phyloP scores from a whole-genome alignment of 2,797 vertebrate species.

The Paratrypauchen microcephalus region DNA sequence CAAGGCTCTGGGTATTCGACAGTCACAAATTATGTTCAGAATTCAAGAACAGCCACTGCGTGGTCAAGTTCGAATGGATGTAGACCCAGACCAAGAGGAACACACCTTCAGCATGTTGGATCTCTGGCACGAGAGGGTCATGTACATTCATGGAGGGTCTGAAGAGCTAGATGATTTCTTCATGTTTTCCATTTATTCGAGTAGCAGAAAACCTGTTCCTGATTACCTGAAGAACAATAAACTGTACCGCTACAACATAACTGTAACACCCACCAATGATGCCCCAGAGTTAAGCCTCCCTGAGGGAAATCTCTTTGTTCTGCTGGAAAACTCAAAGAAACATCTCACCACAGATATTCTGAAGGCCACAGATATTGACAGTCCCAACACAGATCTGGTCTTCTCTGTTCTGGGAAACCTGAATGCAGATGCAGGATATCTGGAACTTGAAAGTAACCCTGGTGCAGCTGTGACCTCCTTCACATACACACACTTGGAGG shows the following conservation, averaged over 20 bases:
- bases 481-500: constrained; percentile 78
- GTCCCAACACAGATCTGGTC: constrained; percentile 69
- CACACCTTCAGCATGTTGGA: constrained; percentile 87
- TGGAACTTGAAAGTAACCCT: constrained; percentile 80
- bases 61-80: constrained; percentile 83
- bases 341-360: constrained; percentile 76
- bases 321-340: constrained; percentile 89
- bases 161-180: constrained; percentile 85
- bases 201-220: constrained; percentile 78
- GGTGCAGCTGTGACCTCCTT: constrained; percentile 80
- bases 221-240: constrained; percentile 76
- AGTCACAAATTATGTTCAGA: constrained; percentile 86
- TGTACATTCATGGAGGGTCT: constrained; percentile 88
- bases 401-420: constrained; percentile 87
- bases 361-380: constrained; percentile 84
- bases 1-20: constrained; percentile 81
- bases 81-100: constrained; percentile 73
- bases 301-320: constrained; percentile 83
- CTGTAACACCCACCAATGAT: constrained; percentile 85
- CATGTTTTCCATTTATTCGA: constrained; percentile 82
- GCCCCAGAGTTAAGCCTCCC: constrained; percentile 85
- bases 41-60: constrained; percentile 79
- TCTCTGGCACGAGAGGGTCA: constrained; percentile 82
- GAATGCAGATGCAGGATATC: constrained; percentile 84
- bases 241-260: constrained; percentile 81